phyloP scores from a whole-genome alignment of 2,113 vertebrate genomes.

The Xyliphius kryptos region DNA sequence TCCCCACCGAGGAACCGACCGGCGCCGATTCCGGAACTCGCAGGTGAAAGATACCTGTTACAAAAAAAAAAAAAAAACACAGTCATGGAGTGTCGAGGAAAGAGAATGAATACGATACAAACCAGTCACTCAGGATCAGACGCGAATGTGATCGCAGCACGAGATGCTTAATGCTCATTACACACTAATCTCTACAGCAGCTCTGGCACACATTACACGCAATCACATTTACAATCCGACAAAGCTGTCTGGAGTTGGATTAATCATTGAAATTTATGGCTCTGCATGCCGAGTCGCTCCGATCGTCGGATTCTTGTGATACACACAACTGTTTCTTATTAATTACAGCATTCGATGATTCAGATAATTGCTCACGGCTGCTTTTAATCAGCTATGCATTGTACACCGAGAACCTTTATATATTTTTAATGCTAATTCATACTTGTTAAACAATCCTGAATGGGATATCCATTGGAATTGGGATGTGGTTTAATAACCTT shows the following conservation, averaged over 20 bases:
- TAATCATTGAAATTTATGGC: slow-evolving; percentile 4
- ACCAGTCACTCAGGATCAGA: slow-evolving; percentile 46
- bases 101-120: not conserved
- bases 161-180: slow-evolving; percentile 32
- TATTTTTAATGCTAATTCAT: not conserved
- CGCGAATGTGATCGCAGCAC: not conserved
- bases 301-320: not conserved
- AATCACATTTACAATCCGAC: slow-evolving; percentile 32
- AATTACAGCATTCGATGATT: slow-evolving; percentile 19
- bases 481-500: no score
- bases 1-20: slow-evolving; percentile 77
- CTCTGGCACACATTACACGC: no score
- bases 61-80: not conserved
- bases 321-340: not conserved
- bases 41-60: slow-evolving; percentile 83
- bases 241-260: slow-evolving; percentile 28
- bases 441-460: not conserved
- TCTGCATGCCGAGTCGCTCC: not conserved
- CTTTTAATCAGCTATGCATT: not conserved
- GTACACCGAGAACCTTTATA: no score
- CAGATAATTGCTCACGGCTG: slow-evolving; percentile 5
- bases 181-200: slow-evolving; percentile 26
- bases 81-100: not conserved
- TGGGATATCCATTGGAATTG: no score
- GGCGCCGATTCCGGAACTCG: slow-evolving; percentile 79